Evolutionary conservation across 1,140 invertebrate species (phyloP).

Genomic region (Procambarus clarkii): DNA sequence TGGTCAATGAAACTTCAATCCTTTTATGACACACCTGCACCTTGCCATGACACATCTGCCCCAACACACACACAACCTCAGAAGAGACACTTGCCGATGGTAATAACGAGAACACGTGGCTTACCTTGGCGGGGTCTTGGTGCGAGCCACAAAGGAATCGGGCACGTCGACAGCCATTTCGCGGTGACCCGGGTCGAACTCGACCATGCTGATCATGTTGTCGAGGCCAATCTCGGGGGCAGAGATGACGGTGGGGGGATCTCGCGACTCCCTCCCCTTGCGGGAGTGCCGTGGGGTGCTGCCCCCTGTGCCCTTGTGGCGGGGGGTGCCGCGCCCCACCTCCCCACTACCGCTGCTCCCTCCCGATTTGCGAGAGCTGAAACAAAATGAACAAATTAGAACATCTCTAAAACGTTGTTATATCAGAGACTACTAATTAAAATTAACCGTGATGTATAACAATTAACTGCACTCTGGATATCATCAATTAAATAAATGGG

Average conservation of each 20-base stretch:
- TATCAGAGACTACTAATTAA: too few relatives aligned
- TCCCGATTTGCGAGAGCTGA: constrained; percentile 72
- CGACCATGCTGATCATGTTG: constrained; percentile 75
- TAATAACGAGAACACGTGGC: constrained; percentile 77
- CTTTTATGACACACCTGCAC: too few relatives aligned
- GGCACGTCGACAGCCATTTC: constrained; percentile 99
- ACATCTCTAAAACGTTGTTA: too few relatives aligned
- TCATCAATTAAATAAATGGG: too few relatives aligned
- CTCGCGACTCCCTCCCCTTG: constrained; percentile 30
- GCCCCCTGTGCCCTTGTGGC: constrained; percentile 54
- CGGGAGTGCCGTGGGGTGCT: constrained; percentile 65
- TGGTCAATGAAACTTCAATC: too few relatives aligned
- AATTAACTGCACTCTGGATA: too few relatives aligned
- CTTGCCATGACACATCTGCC: too few relatives aligned
- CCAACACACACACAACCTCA: too few relatives aligned
- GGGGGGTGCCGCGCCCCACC: constrained; percentile 62
- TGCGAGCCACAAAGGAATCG: constrained; percentile 92
- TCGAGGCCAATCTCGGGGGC: constrained; percentile 74
- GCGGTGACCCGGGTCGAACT: constrained; percentile 77
- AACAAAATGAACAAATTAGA: background rate
- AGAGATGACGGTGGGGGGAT: constrained; percentile 42
- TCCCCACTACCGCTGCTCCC: constrained; percentile 72
- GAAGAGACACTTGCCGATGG: background rate
- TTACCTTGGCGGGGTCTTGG: constrained; percentile 94
- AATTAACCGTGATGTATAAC: too few relatives aligned